A percentile compares a stretch with the other conserved stretches of the same genome.
Evolutionary conservation across 2,797 vertebrate species (phyloP).

Genomic region (Gymnothorax reevesii): DNA sequence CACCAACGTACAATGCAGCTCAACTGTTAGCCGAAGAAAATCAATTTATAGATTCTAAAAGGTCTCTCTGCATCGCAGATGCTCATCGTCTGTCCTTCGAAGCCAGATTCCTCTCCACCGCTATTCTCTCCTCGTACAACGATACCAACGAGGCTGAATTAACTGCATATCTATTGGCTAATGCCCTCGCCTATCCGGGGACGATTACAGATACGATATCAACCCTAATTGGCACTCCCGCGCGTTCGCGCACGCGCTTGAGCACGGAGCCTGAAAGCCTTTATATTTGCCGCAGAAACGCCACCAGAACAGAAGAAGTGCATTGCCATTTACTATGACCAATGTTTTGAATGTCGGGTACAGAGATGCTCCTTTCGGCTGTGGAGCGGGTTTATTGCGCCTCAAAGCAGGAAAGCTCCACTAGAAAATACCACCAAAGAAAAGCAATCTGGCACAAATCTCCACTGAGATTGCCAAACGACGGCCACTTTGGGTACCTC

Average conservation of each 20-base stretch:
- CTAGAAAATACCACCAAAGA: background rate
- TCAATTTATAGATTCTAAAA: background rate
- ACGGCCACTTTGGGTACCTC: background rate
- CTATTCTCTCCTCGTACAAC: background rate
- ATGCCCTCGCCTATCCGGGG: background rate
- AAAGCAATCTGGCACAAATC: background rate
- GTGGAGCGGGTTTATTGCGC: background rate
- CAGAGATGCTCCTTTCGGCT: background rate
- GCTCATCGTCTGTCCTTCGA: background rate
- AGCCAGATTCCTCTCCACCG: background rate
- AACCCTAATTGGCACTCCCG: background rate
- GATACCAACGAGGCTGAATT: background rate
- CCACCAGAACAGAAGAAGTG: background rate
- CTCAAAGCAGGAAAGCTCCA: background rate
- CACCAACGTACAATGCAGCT: background rate
- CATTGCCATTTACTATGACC: background rate
- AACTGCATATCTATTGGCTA: constrained; percentile 5
- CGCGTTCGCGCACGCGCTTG: background rate
- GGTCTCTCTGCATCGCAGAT: background rate
- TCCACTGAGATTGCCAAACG: background rate
- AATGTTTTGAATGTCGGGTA: background rate
- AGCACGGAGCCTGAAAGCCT: background rate
- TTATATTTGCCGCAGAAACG: background rate
- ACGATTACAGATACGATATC: background rate
- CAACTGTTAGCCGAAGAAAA: background rate